Evolutionary conservation across 2,113 vertebrate species (phyloP).

Genomic region (Ptilorrhoa leucosticta): DNA sequence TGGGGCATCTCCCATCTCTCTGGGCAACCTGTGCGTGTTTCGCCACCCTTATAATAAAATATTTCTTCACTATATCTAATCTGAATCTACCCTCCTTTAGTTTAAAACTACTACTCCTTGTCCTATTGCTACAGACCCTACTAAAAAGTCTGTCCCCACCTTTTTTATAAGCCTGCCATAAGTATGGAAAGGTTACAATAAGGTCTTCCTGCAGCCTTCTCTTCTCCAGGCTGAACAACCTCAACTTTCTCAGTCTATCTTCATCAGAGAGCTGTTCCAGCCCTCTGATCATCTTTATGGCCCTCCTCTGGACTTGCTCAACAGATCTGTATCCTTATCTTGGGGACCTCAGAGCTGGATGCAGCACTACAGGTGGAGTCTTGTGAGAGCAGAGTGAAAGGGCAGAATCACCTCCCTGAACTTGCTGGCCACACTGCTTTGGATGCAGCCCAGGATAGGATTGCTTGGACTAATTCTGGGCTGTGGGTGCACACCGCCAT

Average conservation of each 20-base stretch:
- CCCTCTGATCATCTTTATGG: not conserved
- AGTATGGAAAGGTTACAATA: not conserved
- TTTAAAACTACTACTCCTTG: not conserved
- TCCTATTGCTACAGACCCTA: not conserved
- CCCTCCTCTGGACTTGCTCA: not conserved
- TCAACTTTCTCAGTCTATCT: not conserved
- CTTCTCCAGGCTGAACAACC: not conserved
- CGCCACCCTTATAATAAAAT: accelerated
- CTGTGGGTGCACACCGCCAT: accelerated
- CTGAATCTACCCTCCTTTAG: not conserved
- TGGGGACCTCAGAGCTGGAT: not conserved
- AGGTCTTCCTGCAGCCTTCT: not conserved
- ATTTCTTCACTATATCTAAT: not conserved
- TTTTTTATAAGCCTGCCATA: not conserved
- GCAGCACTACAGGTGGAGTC: not conserved
- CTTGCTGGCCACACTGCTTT: not conserved
- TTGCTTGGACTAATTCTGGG: not conserved
- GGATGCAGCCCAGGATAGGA: not conserved
- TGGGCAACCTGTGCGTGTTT: not conserved
- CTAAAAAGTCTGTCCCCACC: not conserved
- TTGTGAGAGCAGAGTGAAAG: not conserved
- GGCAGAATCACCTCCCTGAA: not conserved
- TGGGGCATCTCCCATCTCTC: not conserved
- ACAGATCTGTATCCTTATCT: not conserved
- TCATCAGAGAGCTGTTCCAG: not conserved